These are phyloP conservation scores for Trileptium ribeirensis DNA, from an alignment of 2,888 invertebrate genomes.

Conservation along the genomic window DNA sequence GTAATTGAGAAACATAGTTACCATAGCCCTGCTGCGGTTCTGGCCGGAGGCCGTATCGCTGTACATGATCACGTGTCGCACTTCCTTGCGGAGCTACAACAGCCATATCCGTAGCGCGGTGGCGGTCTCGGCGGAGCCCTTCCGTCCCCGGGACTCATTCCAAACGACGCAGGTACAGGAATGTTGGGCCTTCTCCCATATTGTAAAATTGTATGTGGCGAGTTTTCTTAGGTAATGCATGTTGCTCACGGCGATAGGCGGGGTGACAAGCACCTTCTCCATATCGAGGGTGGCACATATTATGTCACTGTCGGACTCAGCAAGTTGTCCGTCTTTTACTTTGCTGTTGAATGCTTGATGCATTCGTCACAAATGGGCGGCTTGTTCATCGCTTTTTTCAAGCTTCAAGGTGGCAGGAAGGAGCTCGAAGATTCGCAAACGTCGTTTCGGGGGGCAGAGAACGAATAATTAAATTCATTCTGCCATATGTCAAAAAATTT, in stretches of 20 bases:
- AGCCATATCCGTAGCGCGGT: background rate
- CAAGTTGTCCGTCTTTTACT: background rate
- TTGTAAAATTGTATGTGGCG: background rate
- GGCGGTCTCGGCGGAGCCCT: no score
- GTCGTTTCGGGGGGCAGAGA: no score
- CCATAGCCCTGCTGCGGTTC: background rate
- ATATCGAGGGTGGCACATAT: background rate
- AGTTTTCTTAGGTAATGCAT: background rate
- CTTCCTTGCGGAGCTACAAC: background rate
- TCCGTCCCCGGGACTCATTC: background rate
- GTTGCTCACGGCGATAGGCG: background rate
- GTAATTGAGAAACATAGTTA: background rate
- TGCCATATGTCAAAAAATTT: no score
- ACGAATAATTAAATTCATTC: no score
- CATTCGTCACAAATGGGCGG: no score
- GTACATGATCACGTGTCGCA: background rate
- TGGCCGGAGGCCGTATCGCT: background rate
- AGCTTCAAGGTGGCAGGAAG: no score
- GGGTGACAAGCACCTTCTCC: background rate
- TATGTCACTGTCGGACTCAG: background rate
- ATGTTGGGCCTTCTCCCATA: background rate
- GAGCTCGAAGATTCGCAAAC: no score
- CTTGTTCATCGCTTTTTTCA: no score
- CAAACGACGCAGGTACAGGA: background rate
- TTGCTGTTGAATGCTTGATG: background rate